Evolutionary conservation across 2,888 invertebrate species (phyloP).

Genomic region (Ornithoptera alexandrae): DNA sequence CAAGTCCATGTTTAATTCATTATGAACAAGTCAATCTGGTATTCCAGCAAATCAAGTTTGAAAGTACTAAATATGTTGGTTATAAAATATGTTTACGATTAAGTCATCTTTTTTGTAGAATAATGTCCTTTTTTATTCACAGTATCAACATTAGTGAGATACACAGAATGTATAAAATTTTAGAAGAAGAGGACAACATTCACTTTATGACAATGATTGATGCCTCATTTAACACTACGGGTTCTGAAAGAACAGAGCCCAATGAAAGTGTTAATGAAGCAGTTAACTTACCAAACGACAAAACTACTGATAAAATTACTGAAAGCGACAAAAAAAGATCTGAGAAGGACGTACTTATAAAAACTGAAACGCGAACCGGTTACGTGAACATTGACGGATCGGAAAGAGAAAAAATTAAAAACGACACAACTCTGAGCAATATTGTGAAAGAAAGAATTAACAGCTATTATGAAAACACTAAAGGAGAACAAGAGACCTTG

Average conservation of each 20-base stretch:
- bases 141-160: slow-evolving; percentile 75
- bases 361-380: slow-evolving; percentile 69
- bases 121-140: slow-evolving; percentile 37
- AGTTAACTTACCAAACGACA: slow-evolving; percentile 32
- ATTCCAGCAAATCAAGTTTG: neutral
- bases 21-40: neutral
- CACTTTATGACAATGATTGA: slow-evolving; percentile 69
- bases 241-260: slow-evolving; percentile 29
- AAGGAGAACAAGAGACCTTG: slow-evolving; percentile 36
- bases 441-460: slow-evolving; percentile 61
- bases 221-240: slow-evolving; percentile 46
- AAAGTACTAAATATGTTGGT: too few species aligned
- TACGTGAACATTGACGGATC: slow-evolving; percentile 72
- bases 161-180: slow-evolving; percentile 69
- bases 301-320: slow-evolving; percentile 26
- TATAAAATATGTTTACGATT: too few species aligned
- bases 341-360: slow-evolving; percentile 60
- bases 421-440: slow-evolving; percentile 57
- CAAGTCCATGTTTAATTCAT: neutral
- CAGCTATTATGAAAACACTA: slow-evolving; percentile 51
- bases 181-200: slow-evolving; percentile 74
- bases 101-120: neutral
- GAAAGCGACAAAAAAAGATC: slow-evolving; percentile 39
- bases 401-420: slow-evolving; percentile 63
- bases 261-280: slow-evolving; percentile 31